Evolutionary conservation across 2,113 vertebrate genomes (phyloP).

Genomic region (Salvelinus alpinus): DNA sequence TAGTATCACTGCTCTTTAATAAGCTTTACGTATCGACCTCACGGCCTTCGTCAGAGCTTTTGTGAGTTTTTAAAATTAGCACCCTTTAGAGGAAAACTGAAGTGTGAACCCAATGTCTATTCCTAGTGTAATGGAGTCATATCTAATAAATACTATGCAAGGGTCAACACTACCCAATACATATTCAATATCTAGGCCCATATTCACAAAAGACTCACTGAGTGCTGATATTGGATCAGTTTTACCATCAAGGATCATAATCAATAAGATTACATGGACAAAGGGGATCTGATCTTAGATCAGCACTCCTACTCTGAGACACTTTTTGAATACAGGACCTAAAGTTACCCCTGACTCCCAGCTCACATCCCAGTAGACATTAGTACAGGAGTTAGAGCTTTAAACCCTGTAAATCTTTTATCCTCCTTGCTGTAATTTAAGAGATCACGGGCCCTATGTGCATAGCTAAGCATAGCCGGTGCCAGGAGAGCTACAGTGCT

Average conservation of each 20-base stretch:
- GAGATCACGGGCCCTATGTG: conserved; percentile 28
- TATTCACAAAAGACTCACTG: no score
- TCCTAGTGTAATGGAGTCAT: conserved; percentile 39
- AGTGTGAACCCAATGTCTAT: conserved; percentile 43
- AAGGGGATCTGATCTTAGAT: no score
- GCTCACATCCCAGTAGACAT: conserved; percentile 10
- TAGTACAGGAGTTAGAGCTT: conserved; percentile 27
- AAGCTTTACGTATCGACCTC: no score
- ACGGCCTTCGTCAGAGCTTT: no score
- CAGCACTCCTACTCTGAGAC: no score
- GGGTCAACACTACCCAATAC: conserved; percentile 40
- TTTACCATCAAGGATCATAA: no score
- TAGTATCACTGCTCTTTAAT: no score
- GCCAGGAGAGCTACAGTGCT: conserved; percentile 27
- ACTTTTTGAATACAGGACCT: no score
- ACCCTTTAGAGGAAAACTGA: conserved; percentile 22
- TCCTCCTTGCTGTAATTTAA: conserved; percentile 15
- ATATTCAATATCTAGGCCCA: background rate
- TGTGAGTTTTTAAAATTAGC: no score
- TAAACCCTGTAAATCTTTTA: conserved; percentile 20
- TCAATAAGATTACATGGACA: no score
- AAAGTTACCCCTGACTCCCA: conserved; percentile 16
- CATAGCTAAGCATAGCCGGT: conserved; percentile 36
- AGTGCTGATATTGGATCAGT: no score
- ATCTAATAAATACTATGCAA: conserved; percentile 14